Percentiles rank a stretch among this genome's conserved stretches.
Conservation (phyloP, 2,797 vertebrate genomes). For the Buphagus erythrorhynchus region DNA sequence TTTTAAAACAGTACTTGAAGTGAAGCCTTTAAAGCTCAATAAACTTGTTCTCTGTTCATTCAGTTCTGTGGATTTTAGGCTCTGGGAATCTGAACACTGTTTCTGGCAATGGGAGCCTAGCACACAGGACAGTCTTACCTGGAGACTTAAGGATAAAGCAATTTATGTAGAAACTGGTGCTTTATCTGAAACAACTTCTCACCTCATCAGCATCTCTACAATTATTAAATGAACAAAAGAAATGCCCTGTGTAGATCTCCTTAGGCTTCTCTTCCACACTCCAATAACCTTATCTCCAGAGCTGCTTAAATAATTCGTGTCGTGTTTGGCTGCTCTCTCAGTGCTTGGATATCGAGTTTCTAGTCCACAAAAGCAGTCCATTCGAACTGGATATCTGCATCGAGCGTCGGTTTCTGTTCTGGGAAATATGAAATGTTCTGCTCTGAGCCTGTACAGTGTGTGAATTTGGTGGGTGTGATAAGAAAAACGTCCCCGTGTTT, state of each 20-base stretch:
- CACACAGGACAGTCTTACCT: neutral
- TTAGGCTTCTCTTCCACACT: neutral
- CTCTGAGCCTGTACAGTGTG: neutral
- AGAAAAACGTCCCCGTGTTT: neutral
- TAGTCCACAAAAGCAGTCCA: neutral
- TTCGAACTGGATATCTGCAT: neutral
- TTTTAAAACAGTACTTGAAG: neutral
- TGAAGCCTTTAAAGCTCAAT: neutral
- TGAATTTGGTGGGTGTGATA: constrained; percentile 2
- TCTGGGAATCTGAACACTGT: rapidly evolving
- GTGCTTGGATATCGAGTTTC: neutral
- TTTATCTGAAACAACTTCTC: neutral
- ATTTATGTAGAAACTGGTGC: neutral
- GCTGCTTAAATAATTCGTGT: neutral
- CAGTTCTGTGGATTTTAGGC: neutral
- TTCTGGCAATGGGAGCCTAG: neutral
- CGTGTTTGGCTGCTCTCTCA: neutral
- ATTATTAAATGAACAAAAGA: neutral
- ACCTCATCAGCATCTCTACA: neutral
- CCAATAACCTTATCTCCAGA: neutral
- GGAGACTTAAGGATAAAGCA: neutral
- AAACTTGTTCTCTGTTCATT: neutral
- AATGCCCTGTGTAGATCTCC: neutral
- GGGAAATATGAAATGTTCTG: neutral
- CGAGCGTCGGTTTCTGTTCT: neutral